Base-by-base conservation (phyloP, 2,113 vertebrate species). In the Myotis davidii region DNA sequence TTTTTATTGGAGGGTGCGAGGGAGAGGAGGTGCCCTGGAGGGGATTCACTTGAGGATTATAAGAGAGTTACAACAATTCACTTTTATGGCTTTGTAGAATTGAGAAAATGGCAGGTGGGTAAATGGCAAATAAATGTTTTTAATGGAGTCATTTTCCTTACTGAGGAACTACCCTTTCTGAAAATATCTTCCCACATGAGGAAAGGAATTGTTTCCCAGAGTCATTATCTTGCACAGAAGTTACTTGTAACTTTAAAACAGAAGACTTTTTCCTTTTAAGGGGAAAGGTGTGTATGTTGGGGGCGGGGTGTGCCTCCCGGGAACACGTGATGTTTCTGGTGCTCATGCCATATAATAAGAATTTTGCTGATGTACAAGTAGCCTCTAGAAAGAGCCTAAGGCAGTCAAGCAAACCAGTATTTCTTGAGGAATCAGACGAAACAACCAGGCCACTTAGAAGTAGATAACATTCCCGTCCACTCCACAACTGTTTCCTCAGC, bases 231-330 rank as follows among this genome's bases (percentile, higher is more conserved):
- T 9, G 4, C 54, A 70, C 3, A 48, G 45, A 84, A 77, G 81
- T 86, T 70, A 94, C 69, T 56, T 59, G 29, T 56, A 85, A 90
- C 56, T 78, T 92, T 69, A 88, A 95, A 90, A 85, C 39, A 32
- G 6, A 89, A 92, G 45, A 88, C 6, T 84, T 50, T 84, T 94
- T 39, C 72, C 82, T 61, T 69, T 81, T 61, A 59, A 29, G 34
- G 54, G 17, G 20, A 17, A 1, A 18, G 29, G 7, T 73, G 1
- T 45, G 45, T 11, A 6, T 45, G 42, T 45, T 45, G 9, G 42
- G 42, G 42, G 6, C 1, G 42, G 42, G 65, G 65, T 45, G 23
- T 83, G 32, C 42, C 77, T 77, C 54, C 72, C 72, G 56, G 72
- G n/a, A 85, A 90, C 56, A 61, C 1, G 16, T 50, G 37, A 82